Evolutionary conservation across 1,140 invertebrate genomes (phyloP).

Genomic region (Heliothis subflexa): DNA sequence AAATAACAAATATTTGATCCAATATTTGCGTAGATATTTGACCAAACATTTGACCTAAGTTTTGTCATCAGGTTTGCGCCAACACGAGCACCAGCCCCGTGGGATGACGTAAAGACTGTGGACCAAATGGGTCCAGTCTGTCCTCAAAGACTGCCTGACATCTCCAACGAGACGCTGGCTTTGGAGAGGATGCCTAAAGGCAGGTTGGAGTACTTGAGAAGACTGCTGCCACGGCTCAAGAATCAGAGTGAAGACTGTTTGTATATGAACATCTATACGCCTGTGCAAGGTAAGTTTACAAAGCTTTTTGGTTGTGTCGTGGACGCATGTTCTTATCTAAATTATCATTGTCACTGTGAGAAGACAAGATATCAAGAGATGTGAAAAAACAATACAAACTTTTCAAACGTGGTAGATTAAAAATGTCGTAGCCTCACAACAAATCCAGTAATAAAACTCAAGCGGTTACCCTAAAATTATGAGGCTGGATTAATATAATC

Average conservation of each 20-base stretch:
- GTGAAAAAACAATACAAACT: no score
- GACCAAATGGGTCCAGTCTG: constrained; percentile 95
- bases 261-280: constrained; percentile 98
- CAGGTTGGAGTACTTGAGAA: constrained; percentile 94
- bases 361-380: no score
- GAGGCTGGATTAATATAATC: not conserved
- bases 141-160: constrained; percentile 94
- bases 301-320: not conserved
- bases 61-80: constrained; percentile 92
- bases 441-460: no score
- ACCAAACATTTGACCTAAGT: constrained; percentile 5
- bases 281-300: constrained; percentile 93
- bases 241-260: constrained; percentile 99
- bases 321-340: not conserved
- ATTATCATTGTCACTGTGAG: not conserved
- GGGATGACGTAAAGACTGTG: constrained; percentile 94
- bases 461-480: no score
- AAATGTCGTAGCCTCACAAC: no score
- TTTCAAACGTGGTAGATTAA: no score
- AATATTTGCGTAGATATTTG: not conserved
- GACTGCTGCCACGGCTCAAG: constrained; percentile 93
- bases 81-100: constrained; percentile 94
- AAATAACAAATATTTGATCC: not conserved
- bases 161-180: constrained; percentile 93
- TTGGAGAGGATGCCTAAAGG: constrained; percentile 95